These are phyloP conservation scores for Thomomys bottae DNA, from an alignment of 2,113 vertebrate genomes.

Conservation along the genomic window DNA sequence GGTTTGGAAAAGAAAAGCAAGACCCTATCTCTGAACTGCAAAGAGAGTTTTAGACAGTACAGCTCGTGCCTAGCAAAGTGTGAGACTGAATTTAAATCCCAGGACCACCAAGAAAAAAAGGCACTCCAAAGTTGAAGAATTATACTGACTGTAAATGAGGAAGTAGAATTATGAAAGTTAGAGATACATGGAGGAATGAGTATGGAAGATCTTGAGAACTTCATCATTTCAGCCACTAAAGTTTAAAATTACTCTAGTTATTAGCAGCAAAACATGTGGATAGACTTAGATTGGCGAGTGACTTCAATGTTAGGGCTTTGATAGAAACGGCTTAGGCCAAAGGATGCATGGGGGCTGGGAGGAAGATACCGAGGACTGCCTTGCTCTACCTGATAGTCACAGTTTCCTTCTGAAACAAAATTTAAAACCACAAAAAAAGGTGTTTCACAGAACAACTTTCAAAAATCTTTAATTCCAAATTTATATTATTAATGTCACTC, in stretches of 20 bases:
- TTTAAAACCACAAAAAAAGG: too few species aligned
- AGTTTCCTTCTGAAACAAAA: too few species aligned
- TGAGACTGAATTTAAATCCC: too few species aligned
- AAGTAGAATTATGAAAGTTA: constrained; percentile 16
- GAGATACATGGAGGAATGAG: background rate
- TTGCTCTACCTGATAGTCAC: background rate
- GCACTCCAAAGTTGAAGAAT: background rate
- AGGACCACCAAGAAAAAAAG: too few species aligned
- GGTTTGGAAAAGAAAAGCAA: too few species aligned
- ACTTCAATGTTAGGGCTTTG: background rate
- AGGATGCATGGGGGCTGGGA: background rate
- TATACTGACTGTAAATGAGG: background rate
- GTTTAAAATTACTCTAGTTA: background rate
- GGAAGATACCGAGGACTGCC: background rate
- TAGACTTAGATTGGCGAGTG: background rate
- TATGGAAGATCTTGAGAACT: background rate
- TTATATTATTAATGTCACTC: background rate
- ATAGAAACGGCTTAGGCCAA: background rate
- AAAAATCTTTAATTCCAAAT: too few species aligned
- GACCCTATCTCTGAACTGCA: too few species aligned
- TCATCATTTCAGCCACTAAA: background rate
- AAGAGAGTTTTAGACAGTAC: too few species aligned
- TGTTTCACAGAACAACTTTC: too few species aligned
- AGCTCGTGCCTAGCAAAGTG: too few species aligned
- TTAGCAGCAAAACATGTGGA: background rate